Evolutionary conservation across 1,140 invertebrate genomes (phyloP), one percentile per base, ranked within the genome.

Genomic region (Drusus annulatus): DNA sequence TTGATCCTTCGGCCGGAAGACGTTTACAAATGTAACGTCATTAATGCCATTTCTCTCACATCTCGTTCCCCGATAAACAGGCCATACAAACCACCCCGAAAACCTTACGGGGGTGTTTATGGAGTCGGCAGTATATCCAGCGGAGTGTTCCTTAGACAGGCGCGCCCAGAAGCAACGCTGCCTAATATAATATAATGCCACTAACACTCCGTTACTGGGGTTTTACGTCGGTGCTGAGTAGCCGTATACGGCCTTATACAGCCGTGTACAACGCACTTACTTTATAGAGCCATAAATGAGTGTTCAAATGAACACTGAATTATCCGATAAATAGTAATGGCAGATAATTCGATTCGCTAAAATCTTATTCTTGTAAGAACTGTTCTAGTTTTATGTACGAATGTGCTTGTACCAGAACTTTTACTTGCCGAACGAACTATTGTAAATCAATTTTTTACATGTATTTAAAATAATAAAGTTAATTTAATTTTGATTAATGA

Each of bases 61-160:
- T 71, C 50, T 21, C 68, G n/a, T 71, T 71, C 45, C 68, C 21
- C 50, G 25, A 52, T 71, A 71, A 71, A 71, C 68, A 71, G 45
- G 68, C 31, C 10, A 23, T 60, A 19, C 58, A 17, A 45, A 17
- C 36, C 36, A 45, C 36, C 36, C 31, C 23, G 10, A 45, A n/a
- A 16, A 68, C 63, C 63, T 52, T 54, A 45, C 21, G 1, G 23
- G 60, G 23, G 60, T 63, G 60, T 28, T 45, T 63, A 28, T 63
- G 16, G 60, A 63, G 36, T 45, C 13, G 36, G 36, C 10, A 45
- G 8, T 17, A 36, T 69, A 36, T 69, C 36, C 36, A 28, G 68
- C n/a, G 76, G 28, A 45, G 62, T 50, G 76, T 65, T 74, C 69
- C 76, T 25, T 52, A 54, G 76, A 68, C 76, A 21, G 80, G 80